phyloP scores from a whole-genome alignment of 2,888 invertebrate genomes.

The Sphinx pinastri region DNA sequence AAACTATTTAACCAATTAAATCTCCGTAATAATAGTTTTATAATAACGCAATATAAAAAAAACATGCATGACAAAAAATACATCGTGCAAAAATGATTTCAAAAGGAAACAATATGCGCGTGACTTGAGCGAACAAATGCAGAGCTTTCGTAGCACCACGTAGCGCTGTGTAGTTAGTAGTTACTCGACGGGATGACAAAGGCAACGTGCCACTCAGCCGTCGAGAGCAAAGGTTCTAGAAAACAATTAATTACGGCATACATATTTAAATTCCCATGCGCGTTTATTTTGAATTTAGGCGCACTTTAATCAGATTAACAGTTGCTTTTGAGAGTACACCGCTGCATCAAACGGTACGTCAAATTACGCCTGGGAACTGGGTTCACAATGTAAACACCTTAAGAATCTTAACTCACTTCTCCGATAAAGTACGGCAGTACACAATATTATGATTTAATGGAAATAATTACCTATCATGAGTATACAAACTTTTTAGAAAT shows the following conservation, averaged over 20 bases:
- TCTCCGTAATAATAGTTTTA: too few species aligned
- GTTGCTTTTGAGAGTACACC: slow-evolving; percentile 65
- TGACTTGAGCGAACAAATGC: slow-evolving; percentile 36
- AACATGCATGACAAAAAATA: not conserved
- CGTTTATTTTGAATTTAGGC: slow-evolving; percentile 58
- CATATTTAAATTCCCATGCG: slow-evolving; percentile 55
- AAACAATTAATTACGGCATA: slow-evolving; percentile 53
- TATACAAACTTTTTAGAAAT: not conserved
- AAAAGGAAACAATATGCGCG: slow-evolving; percentile 18
- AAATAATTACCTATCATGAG: slow-evolving; percentile 7
- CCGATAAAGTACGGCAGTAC: slow-evolving; percentile 24
- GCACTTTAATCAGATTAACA: slow-evolving; percentile 69
- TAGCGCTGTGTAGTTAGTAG: slow-evolving; percentile 27
- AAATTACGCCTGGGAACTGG: slow-evolving; percentile 80
- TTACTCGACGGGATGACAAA: slow-evolving; percentile 19
- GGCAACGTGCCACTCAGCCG: slow-evolving; percentile 1
- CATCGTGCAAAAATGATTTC: slow-evolving; percentile 2
- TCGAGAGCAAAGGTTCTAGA: slow-evolving; percentile 32
- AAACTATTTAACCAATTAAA: too few species aligned
- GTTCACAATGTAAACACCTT: slow-evolving; percentile 68
- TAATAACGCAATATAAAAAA: not conserved
- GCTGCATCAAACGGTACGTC: slow-evolving; percentile 75
- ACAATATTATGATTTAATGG: slow-evolving; percentile 1
- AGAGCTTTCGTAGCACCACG: slow-evolving; percentile 32
- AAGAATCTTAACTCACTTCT: slow-evolving; percentile 50